Evolutionary conservation across 2,113 vertebrate species (phyloP).

Genomic region (Megaceryle torquata): DNA sequence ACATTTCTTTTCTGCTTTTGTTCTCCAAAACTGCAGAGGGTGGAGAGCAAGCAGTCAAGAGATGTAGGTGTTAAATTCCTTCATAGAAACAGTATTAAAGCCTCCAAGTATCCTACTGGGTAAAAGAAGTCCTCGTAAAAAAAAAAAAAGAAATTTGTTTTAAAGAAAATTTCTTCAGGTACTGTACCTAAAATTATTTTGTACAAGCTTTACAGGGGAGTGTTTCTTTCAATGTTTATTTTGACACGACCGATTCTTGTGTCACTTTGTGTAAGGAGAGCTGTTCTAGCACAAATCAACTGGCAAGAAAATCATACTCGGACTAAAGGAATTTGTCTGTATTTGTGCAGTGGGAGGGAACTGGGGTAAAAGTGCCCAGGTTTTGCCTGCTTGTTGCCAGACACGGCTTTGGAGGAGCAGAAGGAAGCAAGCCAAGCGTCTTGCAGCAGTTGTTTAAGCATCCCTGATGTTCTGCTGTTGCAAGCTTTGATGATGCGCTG

Average conservation of each 20-base stretch:
- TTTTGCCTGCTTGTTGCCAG: neutral
- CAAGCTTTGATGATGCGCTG: neutral
- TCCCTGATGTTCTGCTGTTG: neutral
- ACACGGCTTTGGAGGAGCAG: accelerated
- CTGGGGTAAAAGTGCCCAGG: neutral
- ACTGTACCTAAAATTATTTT: neutral
- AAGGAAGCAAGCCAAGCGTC: neutral
- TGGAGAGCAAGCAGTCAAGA: neutral
- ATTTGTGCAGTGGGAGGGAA: neutral
- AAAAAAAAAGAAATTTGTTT: no score
- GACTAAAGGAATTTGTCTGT: accelerated
- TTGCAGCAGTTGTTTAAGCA: neutral
- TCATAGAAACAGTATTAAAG: neutral
- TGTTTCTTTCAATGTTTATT: neutral
- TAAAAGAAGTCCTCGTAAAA: neutral
- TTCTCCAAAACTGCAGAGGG: neutral
- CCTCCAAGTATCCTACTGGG: neutral
- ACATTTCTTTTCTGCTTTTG: slow-evolving; percentile 8
- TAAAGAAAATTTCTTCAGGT: neutral
- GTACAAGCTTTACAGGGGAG: neutral
- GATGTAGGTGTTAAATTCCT: slow-evolving; percentile 27
- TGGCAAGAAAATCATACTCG: no score
- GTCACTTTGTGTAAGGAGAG: accelerated
- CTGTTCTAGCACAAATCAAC: neutral
- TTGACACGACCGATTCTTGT: neutral